Evolutionary conservation across 2,888 invertebrate species (phyloP), one percentile per base, ranked within the genome.

Genomic region (Pachydiplax longipennis): DNA sequence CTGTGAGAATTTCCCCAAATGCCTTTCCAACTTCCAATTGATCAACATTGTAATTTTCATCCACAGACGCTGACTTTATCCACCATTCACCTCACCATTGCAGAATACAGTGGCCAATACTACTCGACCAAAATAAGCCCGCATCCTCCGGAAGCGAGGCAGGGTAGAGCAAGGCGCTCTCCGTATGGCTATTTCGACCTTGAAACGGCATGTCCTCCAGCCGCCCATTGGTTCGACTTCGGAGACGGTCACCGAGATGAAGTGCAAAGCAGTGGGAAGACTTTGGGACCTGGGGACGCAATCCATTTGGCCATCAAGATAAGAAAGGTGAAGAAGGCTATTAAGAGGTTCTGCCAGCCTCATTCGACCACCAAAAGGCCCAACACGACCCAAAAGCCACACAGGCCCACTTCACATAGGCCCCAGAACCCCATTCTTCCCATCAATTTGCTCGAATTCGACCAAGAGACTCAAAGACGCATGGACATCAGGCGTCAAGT

Each of bases 221-320:
- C 61, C 1, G n/a, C 58, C 35, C 61, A 61, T 1, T 87, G 87
- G 87, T 87, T 61, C 87, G 25, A 73, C 73, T 73, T 73, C 73
- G 73, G 73, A 5, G 73, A 73, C 25, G 37, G 25, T 25, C 53
- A 58, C 13, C 18, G 22, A 15, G 31, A 58, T 1, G 12, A 8
- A 13, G 10, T 3, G 73, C 73, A 73, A 31, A 61, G 61, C n/a
- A 37, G 37, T 12, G 58, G 5, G 22, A 87, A 2, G 87, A 37
- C 61, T 13, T 35, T 87, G 61, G 31, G 83, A 0, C 37, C 15
- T 40, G 87, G 87, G 5, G 61, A 87, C 12, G 61, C 61, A 53
- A 22, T 87, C 35, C 87, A 87, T 53, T 37, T 61, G 22, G 87
- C 61, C 37, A 18, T 65, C 87, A 61, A 61, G 87, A 87, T 87